Base-by-base conservation (phyloP, 2,113 vertebrate genomes). In the Dinomys branickii region DNA sequence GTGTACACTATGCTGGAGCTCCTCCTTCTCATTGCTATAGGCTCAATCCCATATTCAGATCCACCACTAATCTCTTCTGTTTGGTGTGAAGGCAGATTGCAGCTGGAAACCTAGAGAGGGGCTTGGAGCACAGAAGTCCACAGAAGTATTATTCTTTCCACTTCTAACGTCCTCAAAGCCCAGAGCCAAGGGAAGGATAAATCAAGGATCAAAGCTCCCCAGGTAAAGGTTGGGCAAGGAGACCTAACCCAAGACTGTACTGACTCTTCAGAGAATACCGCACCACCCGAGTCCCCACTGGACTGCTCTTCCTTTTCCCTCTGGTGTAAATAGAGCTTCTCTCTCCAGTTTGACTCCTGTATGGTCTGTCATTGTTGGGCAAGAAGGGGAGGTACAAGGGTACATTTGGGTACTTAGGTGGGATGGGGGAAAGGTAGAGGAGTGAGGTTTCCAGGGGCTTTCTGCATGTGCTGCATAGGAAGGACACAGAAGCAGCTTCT, bases 301-400 rank as follows among this genome's bases (percentile, higher is more conserved):
- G 91, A 63, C 67, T 71, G 91, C 56, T 93, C 52, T 80, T 81
- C 35, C 14, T 38, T 44, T 65, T 56, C 33, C 50, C 91, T 52
- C 52, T 59, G 11, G 56, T 67, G 59, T 82, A 90, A 97, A 98
- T 12, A 95, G 47, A 96, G 83, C 65, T 97, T 89, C 54, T 94
- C 69, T 91, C 84, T 78, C 77, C 54, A 92, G 35, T 50, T 56
- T 58, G 85, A 77, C 95, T 88, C 44, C 59, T 35, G 61, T 84
- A 67, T 88, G 82, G 77, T 94, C 93, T 96, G 73, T 97, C 67
- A 81, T 38, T 95, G 58, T 58, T 85, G 85, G 87, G 65, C 44
- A 94, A 82, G 67, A 90, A 91, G 19, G 73, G 89, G 17, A 75
- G 61, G 26, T 54, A 38, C 16, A 41, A 75, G 26, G 78, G 35